Evolutionary conservation across 2,113 vertebrate genomes (phyloP), one percentile per base, ranked within the genome.

Genomic region (Cheirogaleus medius): DNA sequence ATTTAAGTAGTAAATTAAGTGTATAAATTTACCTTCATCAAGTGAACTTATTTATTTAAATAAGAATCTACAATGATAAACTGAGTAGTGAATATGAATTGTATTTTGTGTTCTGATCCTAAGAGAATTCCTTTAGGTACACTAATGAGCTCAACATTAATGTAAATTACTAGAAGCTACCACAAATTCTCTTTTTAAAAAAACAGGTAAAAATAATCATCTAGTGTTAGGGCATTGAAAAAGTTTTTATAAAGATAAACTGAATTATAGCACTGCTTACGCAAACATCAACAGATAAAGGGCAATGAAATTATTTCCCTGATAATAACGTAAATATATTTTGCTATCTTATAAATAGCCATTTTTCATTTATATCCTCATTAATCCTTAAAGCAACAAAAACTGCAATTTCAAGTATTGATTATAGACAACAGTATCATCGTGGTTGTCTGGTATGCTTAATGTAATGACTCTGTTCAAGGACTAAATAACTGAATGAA

Each of bases 401-500:
- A 96, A 91, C 9, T 29, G 42, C 52, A 84, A 39, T 80, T n/a
- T 82, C 80, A 92, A 32, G 39, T 74, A 64, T 3, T 78, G 20
- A 78, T 0, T 74, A 15, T 23, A 71, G 25, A 80, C 34, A 91
- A 74, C 0, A 91, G 8, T 3, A 94, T 94, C 37, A 93, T 8
- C 56, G 7, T 27, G 52, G n/a, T 20, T 87, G 49, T 25, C 78
- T 63, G 37, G 49, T 90, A 88, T 44, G 44, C n/a, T 81, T 60
- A 73, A n/a, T 11, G 73, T 60, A 66, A 47, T 11, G 73, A 93
- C 68, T 80, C 34, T 89, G 34, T 54, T 78, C 21, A 83, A 37
- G 52, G 91, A 94, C n/a, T 77, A 86, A 89, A 74, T 49, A 91
- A 89, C 2, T 91, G 44, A 87, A 89, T 86, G 71, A 82, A 96